These are phyloP conservation scores for Herminia tarsipennalis DNA, from an alignment of 2,888 invertebrate genomes.

Conservation along the genomic window DNA sequence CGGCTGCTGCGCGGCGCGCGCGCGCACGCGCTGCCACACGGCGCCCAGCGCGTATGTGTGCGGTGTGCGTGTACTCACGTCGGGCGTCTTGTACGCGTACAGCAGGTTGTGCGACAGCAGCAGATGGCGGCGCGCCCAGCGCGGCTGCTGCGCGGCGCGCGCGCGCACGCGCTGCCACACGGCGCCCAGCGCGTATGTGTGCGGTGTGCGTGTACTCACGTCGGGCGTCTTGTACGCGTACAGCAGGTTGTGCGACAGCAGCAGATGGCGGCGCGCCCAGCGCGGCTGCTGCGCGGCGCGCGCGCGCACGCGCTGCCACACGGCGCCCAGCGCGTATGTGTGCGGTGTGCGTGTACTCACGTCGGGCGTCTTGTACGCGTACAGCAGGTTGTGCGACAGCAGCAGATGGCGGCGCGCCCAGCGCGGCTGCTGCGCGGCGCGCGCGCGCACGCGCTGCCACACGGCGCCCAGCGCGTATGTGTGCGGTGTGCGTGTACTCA, in stretches of 20 bases:
- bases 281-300: slow-evolving; percentile 40
- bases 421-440: slow-evolving; percentile 43
- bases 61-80: slow-evolving; percentile 30
- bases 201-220: slow-evolving; percentile 27
- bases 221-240: slow-evolving; percentile 61
- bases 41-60: slow-evolving; percentile 46
- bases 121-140: slow-evolving; percentile 68
- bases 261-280: slow-evolving; percentile 66
- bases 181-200: slow-evolving; percentile 12
- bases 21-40: slow-evolving; percentile 60
- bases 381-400: slow-evolving; percentile 70
- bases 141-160: slow-evolving; percentile 38
- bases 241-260: slow-evolving; percentile 67
- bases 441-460: slow-evolving; percentile 62
- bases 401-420: slow-evolving; percentile 69
- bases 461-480: slow-evolving; percentile 32
- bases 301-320: slow-evolving; percentile 59
- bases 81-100: slow-evolving; percentile 64
- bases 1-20: slow-evolving; percentile 31
- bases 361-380: slow-evolving; percentile 60
- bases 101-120: slow-evolving; percentile 70
- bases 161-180: slow-evolving; percentile 64
- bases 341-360: slow-evolving; percentile 27
- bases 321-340: slow-evolving; percentile 49
- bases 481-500: slow-evolving; percentile 26